These are phyloP conservation scores for Thymelicus acteon DNA, from an alignment of 2,888 invertebrate genomes.

Conservation along the genomic window DNA sequence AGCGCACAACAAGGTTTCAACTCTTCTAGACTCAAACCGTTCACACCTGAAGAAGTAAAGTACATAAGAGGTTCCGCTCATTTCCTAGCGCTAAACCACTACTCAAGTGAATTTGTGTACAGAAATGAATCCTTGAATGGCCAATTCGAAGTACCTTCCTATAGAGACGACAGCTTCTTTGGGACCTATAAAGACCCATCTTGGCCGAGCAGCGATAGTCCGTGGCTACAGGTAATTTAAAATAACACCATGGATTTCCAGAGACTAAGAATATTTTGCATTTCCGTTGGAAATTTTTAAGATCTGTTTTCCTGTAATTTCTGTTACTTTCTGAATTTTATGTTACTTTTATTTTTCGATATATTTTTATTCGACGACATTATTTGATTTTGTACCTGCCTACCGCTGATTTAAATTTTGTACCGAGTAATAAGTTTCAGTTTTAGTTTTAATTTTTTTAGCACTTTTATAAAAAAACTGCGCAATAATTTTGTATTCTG, in stretches of 20 bases:
- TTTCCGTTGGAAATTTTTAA: too few relatives aligned
- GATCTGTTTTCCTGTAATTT: too few relatives aligned
- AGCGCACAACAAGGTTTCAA: constrained; percentile 45
- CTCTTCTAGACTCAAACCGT: constrained; percentile 45
- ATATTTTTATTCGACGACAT: too few relatives aligned
- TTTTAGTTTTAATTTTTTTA: too few relatives aligned
- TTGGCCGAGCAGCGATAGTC: constrained; percentile 42
- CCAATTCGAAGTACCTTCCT: constrained; percentile 42
- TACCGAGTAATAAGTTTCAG: too few relatives aligned
- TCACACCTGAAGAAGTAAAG: constrained; percentile 45
- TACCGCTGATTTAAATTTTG: too few relatives aligned
- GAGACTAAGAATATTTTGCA: too few relatives aligned
- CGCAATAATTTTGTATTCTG: not conserved
- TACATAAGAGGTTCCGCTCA: constrained; percentile 47
- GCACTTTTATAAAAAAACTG: too few relatives aligned
- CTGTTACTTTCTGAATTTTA: too few relatives aligned
- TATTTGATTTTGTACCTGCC: too few relatives aligned
- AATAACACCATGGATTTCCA: too few relatives aligned
- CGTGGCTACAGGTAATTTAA: constrained; percentile 42
- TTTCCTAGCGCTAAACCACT: constrained; percentile 48
- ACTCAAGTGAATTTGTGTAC: constrained; percentile 44
- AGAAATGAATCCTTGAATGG: constrained; percentile 46
- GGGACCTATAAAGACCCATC: constrained; percentile 41
- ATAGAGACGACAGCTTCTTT: constrained; percentile 42
- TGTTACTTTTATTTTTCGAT: too few relatives aligned